Evolutionary conservation across 2,888 invertebrate genomes (phyloP), one percentile per base, ranked within the genome.

Genomic region (Ischnura elegans): DNA sequence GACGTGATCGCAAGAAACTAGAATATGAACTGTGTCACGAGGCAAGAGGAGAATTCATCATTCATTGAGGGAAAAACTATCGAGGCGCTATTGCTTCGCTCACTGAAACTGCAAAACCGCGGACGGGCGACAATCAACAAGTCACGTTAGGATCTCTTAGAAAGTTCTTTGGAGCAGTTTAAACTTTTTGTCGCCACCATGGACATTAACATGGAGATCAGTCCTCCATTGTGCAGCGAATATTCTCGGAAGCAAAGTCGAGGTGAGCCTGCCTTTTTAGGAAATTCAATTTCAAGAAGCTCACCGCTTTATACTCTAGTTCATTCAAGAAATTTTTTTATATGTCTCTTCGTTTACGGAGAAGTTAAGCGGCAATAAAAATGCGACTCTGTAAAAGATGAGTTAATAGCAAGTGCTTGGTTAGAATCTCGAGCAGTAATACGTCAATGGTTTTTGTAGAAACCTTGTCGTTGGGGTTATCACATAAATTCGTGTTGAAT

Each of bases 21-120:
- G 76, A 76, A 76, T 76, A 76, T 76, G 76, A 76, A 76, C 76
- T 76, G 76, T 76, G 76, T 76, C 76, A 76, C 76, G 13, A 36
- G 76, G 76, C 76, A 76, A 76, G 76, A 36, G 76, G 6, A 76
- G 76, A 76, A 76, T 76, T 76, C 76, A 76, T 76, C 76, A 76
- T 76, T 76, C 76, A 76, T 13, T 36, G 76, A 36, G 10, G 36
- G 36, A 76, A 76, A 76, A 76, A 36, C 76, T 29, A 76, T 13
- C 36, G 6, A 10, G 16, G 25, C 36, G 2, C 76, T 36, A n/a
- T n/a, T n/a, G 10, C 29, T 36, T 25, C 76, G 25, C 76, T 29
- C 36, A 29, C 76, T 76, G 29, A n/a, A 76, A 36, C 76, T 36
- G 10, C 29, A 25, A 3, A 36, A 36, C 76, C 29, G 10, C 76